Conservation (phyloP, 2,113 vertebrate species). For the Grallaria varia region DNA sequence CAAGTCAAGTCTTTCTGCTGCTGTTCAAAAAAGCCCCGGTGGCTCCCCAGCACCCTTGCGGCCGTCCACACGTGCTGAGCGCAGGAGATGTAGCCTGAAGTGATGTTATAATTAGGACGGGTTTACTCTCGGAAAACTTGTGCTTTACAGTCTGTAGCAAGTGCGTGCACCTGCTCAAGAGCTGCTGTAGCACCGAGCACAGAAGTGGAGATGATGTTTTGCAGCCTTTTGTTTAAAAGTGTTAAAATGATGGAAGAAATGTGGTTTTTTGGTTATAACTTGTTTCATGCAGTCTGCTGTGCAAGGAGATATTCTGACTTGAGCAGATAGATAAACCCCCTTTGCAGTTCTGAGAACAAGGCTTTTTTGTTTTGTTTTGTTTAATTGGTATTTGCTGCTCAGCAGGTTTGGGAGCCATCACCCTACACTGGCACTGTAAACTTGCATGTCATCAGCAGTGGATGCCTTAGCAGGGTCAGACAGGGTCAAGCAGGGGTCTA, state of each 20-base stretch:
- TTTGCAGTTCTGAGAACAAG: neutral
- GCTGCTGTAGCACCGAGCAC: accelerated
- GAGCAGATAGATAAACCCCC: neutral
- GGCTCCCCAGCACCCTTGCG: neutral
- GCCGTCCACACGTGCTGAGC: neutral
- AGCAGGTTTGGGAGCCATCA: neutral
- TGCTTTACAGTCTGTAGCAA: neutral
- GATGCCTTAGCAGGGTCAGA: neutral
- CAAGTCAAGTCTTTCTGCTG: neutral
- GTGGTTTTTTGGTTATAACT: neutral
- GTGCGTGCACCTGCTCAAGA: neutral
- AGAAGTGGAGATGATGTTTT: neutral
- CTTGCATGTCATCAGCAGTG: neutral
- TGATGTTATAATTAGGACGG: slow-evolving; percentile 54
- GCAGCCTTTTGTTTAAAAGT: neutral
- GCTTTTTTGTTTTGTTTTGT: too few relatives aligned
- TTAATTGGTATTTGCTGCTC: neutral
- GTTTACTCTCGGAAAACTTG: neutral
- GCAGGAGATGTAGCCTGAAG: slow-evolving; percentile 29
- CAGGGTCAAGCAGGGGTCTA: neutral
- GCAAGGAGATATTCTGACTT: neutral
- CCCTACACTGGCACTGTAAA: neutral
- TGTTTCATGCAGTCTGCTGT: neutral
- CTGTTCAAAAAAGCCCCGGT: neutral
- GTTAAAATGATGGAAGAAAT: neutral